phyloP scores from a whole-genome alignment of 1,140 invertebrate species.

The Zaprionus vittiger region DNA sequence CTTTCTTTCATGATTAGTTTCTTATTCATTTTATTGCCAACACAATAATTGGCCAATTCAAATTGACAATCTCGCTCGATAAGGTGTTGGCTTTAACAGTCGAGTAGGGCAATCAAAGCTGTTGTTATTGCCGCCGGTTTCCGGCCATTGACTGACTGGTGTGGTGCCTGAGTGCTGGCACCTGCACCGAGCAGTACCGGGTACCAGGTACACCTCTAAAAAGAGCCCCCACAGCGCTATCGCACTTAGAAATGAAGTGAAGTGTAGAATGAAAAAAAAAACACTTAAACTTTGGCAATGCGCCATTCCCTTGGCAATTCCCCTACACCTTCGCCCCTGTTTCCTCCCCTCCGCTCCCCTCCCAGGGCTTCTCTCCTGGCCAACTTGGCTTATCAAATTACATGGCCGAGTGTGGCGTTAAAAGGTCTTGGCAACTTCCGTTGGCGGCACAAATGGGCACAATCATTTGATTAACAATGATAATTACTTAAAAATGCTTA shows the following conservation, averaged over 20 bases:
- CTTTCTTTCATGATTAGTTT: not conserved
- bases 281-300: conserved; percentile 57
- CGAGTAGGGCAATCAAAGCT: conserved; percentile 27
- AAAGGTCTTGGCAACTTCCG: conserved; percentile 72
- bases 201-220: not conserved
- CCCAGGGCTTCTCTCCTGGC: not conserved
- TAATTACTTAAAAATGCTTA: conserved; percentile 68
- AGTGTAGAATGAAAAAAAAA: conserved; percentile 1
- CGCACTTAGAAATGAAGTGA: not conserved
- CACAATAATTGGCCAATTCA: conserved; percentile 32
- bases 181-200: conserved; percentile 5
- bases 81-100: conserved; percentile 25
- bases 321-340: not conserved
- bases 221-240: not conserved
- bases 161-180: not conserved
- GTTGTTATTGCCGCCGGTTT: conserved; percentile 31
- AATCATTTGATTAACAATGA: conserved; percentile 73
- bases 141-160: not conserved
- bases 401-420: conserved; percentile 69
- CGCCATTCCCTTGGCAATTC: conserved; percentile 19
- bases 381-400: conserved; percentile 76
- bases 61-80: conserved; percentile 32
- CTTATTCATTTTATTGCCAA: not conserved
- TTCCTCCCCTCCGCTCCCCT: not conserved
- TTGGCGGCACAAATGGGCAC: not conserved